Evolutionary conservation across 2,113 vertebrate species (phyloP), one percentile per base, ranked within the genome.

Genomic region (Conger conger): DNA sequence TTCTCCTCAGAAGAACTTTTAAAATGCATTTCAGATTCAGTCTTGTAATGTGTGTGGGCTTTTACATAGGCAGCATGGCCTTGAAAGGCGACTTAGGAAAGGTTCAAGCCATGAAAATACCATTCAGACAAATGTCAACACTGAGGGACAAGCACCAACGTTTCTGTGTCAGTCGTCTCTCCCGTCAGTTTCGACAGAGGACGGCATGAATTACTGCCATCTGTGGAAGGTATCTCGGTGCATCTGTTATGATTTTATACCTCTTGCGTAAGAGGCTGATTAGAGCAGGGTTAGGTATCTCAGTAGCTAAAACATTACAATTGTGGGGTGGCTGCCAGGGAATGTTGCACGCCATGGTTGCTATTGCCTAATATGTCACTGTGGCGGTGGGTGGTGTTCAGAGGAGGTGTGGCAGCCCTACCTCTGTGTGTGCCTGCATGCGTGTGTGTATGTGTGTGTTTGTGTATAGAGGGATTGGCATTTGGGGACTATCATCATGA

Each of bases 261-360:
- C 82, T 87, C 92, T 94, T 94, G 93, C 90, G 89, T 92, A 94
- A 95, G 89, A 78, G 86, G 83, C 91, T 89, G 88, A 91, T 89
- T 87, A 84, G 82, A 79, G 20, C 42, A 78, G 93, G 91, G 92
- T 93, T 92, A 91, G 88, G 91, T 92, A 93, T 94, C 90, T 89
- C 86, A 85, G 86, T 89, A 89, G 90, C 88, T 93, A 88, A 86
- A 91, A 89, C 89, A 87, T 91, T 89, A 92, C 87, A 35, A 85
- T 86, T 90, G 84, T 87, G 93, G 92, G 90, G 87, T 86, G 60
- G 84, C 88, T 87, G 92, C 93, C 93, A 94, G 89, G 83, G 54
- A 78, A 79, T 83, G 63, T 89, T 83, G 89, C 89, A 91, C 87
- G 90, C 89, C 88, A 91, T 36, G 85, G 76, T 83, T 82, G 82